phyloP scores from a whole-genome alignment of 2,888 invertebrate genomes.

The Lepidocyrtinus sp. region DNA sequence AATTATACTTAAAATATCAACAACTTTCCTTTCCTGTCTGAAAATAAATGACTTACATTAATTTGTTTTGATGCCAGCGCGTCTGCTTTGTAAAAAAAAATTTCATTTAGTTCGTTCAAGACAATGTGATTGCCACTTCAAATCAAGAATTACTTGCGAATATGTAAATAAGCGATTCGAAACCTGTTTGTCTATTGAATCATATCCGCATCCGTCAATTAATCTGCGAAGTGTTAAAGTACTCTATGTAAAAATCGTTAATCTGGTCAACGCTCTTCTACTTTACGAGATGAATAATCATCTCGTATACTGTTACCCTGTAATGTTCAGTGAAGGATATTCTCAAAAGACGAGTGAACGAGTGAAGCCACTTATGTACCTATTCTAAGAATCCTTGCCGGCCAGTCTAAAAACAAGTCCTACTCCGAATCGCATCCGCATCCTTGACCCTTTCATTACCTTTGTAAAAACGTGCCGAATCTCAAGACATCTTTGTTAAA shows the following conservation, averaged over 20 bases:
- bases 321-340: not conserved
- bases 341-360: slow-evolving; percentile 3
- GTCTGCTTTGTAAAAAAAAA: slow-evolving; percentile 33
- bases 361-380: too few relatives aligned
- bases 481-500: not conserved
- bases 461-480: not conserved
- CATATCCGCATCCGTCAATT: slow-evolving; percentile 35
- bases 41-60: not conserved
- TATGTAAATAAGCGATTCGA: slow-evolving; percentile 22
- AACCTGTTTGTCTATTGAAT: slow-evolving; percentile 29
- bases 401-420: slow-evolving; percentile 1
- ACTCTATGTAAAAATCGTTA: not conserved
- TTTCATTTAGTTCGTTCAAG: not conserved
- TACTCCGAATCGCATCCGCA: slow-evolving; percentile 29
- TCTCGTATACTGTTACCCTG: not conserved
- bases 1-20: too few relatives aligned
- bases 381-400: not conserved
- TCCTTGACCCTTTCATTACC: slow-evolving; percentile 39
- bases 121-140: too few relatives aligned
- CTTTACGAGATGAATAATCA: not conserved
- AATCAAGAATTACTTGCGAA: not conserved
- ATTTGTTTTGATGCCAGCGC: slow-evolving; percentile 48
- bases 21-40: slow-evolving; percentile 41
- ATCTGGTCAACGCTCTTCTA: not conserved
- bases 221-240: not conserved